A percentile compares a stretch with the other conserved stretches of the same genome.
phyloP scores from a whole-genome alignment of 2,113 vertebrate species.

The Notothenia coriiceps region DNA sequence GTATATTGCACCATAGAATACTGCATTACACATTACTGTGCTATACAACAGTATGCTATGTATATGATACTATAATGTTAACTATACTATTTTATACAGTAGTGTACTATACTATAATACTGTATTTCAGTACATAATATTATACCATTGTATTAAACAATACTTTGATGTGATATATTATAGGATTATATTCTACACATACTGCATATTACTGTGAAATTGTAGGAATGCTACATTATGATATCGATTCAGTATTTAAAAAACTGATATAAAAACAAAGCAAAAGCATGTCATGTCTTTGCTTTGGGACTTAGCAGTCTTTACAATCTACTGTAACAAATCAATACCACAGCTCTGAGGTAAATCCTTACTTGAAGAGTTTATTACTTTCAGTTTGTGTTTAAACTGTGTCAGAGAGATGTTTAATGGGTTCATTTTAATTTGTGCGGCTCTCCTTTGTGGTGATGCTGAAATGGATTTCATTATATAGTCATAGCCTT shows the following conservation, averaged over 20 bases:
- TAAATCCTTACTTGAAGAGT: not conserved
- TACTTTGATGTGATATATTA: not conserved
- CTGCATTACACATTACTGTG: not conserved
- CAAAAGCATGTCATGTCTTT: not conserved
- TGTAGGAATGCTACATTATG: not conserved
- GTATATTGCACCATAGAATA: not conserved
- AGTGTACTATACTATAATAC: not conserved
- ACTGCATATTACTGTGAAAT: not conserved
- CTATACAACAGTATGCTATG: not conserved
- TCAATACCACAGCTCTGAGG: not conserved
- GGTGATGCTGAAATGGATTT: not conserved
- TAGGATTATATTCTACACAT: not conserved
- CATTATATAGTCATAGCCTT: constrained; percentile 32
- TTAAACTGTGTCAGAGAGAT: not conserved
- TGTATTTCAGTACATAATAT: not conserved
- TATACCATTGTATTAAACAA: not conserved
- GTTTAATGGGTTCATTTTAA: constrained; percentile 6
- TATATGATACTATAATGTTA: too few relatives aligned
- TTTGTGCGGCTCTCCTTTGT: not conserved
- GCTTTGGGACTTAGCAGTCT: not conserved
- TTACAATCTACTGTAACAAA: not conserved
- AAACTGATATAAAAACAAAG: not conserved
- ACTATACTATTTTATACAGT: too few relatives aligned
- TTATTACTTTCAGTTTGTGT: not conserved
- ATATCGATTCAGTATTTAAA: not conserved